A percentile compares a stretch with the other conserved stretches of the same genome.
phyloP scores from a whole-genome alignment of 2,113 vertebrate species.

The Notarius lentiginosus region DNA sequence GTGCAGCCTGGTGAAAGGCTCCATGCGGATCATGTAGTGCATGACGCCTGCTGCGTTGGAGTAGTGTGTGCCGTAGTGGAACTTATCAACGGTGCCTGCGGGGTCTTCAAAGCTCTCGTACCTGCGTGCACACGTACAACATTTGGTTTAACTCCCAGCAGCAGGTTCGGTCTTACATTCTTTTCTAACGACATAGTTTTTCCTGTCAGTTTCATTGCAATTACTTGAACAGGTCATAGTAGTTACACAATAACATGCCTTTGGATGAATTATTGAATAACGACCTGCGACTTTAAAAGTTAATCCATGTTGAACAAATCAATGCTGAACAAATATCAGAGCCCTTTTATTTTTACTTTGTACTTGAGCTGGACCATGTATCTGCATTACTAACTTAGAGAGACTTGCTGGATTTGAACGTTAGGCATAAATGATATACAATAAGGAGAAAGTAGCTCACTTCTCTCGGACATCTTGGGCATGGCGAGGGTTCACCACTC shows the following conservation, averaged over 20 bases:
- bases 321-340: background rate
- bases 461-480: conserved; percentile 93
- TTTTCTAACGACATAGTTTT: background rate
- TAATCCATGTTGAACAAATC: background rate
- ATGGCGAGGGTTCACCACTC: conserved; percentile 90
- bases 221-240: too few species aligned
- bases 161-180: background rate
- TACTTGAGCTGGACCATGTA: background rate
- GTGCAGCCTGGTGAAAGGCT: conserved; percentile 94
- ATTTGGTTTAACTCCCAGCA: background rate
- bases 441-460: conserved; percentile 65
- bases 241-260: background rate
- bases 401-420: background rate
- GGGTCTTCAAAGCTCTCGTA: conserved; percentile 98
- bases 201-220: background rate
- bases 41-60: conserved; percentile 97
- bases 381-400: background rate
- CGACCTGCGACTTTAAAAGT: background rate
- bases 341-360: background rate
- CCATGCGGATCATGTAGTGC: conserved; percentile 98
- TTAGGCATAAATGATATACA: background rate
- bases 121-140: conserved; percentile 63
- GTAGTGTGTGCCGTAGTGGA: conserved; percentile 98
- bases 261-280: background rate
- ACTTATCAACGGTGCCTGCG: conserved; percentile 90